phyloP scores from a whole-genome alignment of 1,140 invertebrate species.

The Zaprionus kolodkinae region DNA sequence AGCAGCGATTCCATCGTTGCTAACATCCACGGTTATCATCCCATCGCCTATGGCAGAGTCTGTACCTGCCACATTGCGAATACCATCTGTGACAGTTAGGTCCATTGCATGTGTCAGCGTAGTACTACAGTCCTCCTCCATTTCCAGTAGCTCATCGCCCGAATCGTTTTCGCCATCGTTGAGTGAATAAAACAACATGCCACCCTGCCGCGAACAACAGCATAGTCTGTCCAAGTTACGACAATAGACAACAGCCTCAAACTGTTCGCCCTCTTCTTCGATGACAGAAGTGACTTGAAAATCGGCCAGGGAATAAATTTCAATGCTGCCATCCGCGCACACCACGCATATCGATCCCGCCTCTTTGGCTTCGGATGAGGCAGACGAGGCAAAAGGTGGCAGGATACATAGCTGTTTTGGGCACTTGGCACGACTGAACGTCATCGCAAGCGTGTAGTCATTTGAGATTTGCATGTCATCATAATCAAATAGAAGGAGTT shows the following conservation, averaged over 20 bases:
- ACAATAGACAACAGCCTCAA: constrained; percentile 91
- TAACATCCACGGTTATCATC: constrained; percentile 53
- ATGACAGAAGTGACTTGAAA: constrained; percentile 88
- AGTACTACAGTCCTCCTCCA: constrained; percentile 86
- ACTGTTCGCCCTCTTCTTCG: constrained; percentile 88
- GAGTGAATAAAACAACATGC: constrained; percentile 92
- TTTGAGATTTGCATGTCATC: constrained; percentile 86
- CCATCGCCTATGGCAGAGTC: constrained; percentile 15
- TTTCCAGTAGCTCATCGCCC: constrained; percentile 88
- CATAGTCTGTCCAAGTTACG: constrained; percentile 93
- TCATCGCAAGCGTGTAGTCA: constrained; percentile 87
- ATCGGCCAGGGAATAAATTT: constrained; percentile 88
- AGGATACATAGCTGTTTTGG: constrained; percentile 89
- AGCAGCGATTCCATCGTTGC: constrained; percentile 23
- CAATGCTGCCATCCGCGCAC: constrained; percentile 89
- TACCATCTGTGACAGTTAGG: constrained; percentile 67
- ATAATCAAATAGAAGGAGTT: constrained; percentile 86
- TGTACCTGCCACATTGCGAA: constrained; percentile 14
- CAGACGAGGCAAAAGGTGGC: constrained; percentile 80
- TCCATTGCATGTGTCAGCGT: constrained; percentile 70
- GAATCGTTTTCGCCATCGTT: constrained; percentile 89
- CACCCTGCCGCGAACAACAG: constrained; percentile 91
- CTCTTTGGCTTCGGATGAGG: constrained; percentile 57
- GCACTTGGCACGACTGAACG: constrained; percentile 87
- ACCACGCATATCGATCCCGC: constrained; percentile 85